A percentile compares a stretch with the other conserved stretches of the same genome.
phyloP scores from a whole-genome alignment of 2,797 vertebrate species.

The Esox lucius region DNA sequence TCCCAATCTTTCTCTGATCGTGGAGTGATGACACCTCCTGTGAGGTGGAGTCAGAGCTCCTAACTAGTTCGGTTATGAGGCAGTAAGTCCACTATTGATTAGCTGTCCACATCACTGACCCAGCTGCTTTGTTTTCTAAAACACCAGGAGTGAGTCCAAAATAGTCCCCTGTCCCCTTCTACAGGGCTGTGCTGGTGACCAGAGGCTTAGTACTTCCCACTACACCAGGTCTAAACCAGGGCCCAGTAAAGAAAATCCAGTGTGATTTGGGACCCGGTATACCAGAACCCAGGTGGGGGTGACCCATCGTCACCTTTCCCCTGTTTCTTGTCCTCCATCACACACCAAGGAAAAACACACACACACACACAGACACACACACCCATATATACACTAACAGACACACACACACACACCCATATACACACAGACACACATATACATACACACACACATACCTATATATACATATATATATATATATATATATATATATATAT shows the following conservation, averaged over 20 bases:
- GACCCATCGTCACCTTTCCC: not conserved
- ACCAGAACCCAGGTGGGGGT: not conserved
- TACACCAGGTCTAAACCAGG: no score
- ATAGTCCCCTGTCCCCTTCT: slow-evolving; percentile 49
- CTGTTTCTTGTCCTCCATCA: slow-evolving; percentile 15
- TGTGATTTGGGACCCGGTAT: not conserved
- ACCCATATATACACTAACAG: slow-evolving; percentile 12
- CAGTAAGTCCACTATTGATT: slow-evolving; percentile 72
- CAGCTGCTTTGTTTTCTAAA: slow-evolving; percentile 59
- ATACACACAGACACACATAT: not conserved
- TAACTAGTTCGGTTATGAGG: slow-evolving; percentile 71
- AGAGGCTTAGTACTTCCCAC: no score
- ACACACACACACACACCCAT: slow-evolving; percentile 5
- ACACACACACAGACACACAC: slow-evolving; percentile 4
- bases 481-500: not conserved
- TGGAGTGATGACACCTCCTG: slow-evolving; percentile 54
- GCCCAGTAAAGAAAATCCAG: not conserved
- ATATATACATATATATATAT: slow-evolving; percentile 3
- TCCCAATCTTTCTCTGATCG: slow-evolving; percentile 44
- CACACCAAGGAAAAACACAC: not conserved
- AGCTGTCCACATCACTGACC: slow-evolving; percentile 66
- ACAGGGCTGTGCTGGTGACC: not conserved
- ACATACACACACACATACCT: not conserved
- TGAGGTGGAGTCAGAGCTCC: slow-evolving; percentile 66
- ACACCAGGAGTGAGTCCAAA: slow-evolving; percentile 29